A percentile compares a stretch with the other conserved stretches of the same genome.
Conservation (phyloP, 2,888 invertebrate species). For the Pristionchus exspectatus region DNA sequence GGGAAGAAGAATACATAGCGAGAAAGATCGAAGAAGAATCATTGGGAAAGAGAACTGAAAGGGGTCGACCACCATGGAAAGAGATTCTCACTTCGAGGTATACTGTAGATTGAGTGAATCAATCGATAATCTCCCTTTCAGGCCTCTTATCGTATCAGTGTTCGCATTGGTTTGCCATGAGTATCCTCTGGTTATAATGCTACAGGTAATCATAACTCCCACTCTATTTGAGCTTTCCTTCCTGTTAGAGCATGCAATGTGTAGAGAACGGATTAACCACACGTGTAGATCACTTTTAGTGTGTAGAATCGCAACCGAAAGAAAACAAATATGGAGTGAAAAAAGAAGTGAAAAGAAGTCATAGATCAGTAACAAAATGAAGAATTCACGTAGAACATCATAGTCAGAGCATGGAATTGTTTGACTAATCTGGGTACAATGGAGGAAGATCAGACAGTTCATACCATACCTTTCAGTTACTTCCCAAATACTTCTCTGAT, state of each 20-base stretch:
- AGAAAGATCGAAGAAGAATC: constrained; percentile 75
- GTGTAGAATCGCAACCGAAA: constrained; percentile 1
- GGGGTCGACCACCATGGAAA: constrained; percentile 72
- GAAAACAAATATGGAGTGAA: not conserved
- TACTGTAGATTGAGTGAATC: not conserved
- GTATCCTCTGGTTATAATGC: constrained; percentile 76
- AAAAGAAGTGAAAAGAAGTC: not conserved
- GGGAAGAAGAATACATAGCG: constrained; percentile 71
- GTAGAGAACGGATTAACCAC: not conserved
- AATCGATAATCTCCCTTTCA: constrained; percentile 53
- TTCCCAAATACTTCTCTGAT: constrained; percentile 75
- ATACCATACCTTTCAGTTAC: constrained; percentile 62
- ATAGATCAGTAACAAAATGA: not conserved
- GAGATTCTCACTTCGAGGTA: constrained; percentile 61
- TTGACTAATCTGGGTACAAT: not conserved
- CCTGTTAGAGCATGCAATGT: not conserved
- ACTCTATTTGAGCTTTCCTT: not conserved
- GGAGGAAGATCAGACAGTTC: not conserved
- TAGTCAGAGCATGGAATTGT: constrained; percentile 9
- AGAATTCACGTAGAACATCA: not conserved
- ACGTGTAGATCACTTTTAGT: not conserved
- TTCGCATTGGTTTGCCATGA: constrained; percentile 77
- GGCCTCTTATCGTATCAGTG: constrained; percentile 73
- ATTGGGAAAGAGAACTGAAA: constrained; percentile 72
- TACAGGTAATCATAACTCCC: constrained; percentile 59